These are phyloP conservation scores for Brachylomia viminalis DNA, from an alignment of 2,888 invertebrate species.

Conservation along the genomic window DNA sequence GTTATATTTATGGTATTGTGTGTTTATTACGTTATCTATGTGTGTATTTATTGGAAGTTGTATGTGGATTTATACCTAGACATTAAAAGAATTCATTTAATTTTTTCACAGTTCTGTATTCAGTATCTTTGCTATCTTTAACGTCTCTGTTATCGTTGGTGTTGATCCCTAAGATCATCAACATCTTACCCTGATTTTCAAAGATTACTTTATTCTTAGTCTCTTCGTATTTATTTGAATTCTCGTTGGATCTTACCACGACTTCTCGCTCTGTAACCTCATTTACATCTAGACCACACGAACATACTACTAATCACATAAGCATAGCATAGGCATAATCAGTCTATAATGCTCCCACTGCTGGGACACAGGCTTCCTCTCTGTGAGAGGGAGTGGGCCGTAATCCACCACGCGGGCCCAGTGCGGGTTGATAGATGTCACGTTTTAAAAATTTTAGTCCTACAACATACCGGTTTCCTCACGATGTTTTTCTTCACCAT, in stretches of 20 bases:
- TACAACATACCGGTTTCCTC: too few species aligned
- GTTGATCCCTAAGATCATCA: not conserved
- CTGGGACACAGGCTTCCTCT: too few species aligned
- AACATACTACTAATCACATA: constrained; percentile 29
- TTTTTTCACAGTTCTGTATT: not conserved
- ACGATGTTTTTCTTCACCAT: too few species aligned
- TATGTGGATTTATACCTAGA: not conserved
- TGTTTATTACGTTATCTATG: not conserved
- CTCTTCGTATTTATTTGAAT: constrained; percentile 23
- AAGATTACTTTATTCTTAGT: not conserved
- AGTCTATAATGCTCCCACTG: too few species aligned
- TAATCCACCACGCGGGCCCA: too few species aligned
- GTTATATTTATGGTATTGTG: not conserved
- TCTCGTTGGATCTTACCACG: not conserved
- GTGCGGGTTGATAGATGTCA: too few species aligned
- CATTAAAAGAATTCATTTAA: not conserved
- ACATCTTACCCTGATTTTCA: not conserved
- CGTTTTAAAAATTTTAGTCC: too few species aligned
- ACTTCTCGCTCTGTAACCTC: constrained; percentile 15
- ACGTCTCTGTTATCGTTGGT: not conserved
- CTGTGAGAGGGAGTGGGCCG: too few species aligned
- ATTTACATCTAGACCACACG: constrained; percentile 16
- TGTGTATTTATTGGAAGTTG: not conserved
- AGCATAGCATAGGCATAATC: too few species aligned
- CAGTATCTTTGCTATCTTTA: too few species aligned